phyloP scores from a whole-genome alignment of 2,113 vertebrate species.

The Gadus chalcogrammus region DNA sequence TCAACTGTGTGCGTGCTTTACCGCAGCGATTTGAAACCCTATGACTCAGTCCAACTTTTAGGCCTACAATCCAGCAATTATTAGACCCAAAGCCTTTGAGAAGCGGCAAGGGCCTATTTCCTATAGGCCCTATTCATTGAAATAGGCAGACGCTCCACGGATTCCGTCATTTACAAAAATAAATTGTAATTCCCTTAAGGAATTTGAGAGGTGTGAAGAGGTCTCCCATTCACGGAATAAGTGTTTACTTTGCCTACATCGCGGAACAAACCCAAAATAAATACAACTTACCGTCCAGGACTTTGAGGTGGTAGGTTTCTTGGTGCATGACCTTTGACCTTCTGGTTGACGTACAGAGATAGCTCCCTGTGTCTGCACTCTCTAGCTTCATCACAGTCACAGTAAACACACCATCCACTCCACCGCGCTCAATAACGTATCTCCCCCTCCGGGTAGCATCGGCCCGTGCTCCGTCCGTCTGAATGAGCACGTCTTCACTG shows the following conservation, averaged over 20 bases:
- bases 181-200: too few relatives aligned
- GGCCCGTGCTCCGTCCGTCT: neutral
- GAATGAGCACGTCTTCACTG: constrained; percentile 18
- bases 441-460: constrained; percentile 12
- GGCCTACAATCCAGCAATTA: too few relatives aligned
- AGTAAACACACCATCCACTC: constrained; percentile 28
- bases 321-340: constrained; percentile 7
- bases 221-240: too few relatives aligned
- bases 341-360: constrained; percentile 41
- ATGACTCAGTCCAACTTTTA: too few relatives aligned
- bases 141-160: neutral
- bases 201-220: too few relatives aligned
- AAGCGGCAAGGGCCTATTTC: neutral
- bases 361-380: constrained; percentile 39
- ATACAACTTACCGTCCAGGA: constrained; percentile 37
- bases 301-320: constrained; percentile 40
- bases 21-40: too few relatives aligned
- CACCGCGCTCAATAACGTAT: constrained; percentile 40
- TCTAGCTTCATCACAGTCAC: constrained; percentile 55
- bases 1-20: too few relatives aligned
- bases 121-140: neutral
- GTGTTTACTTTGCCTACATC: too few relatives aligned
- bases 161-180: too few relatives aligned
- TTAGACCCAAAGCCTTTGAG: too few relatives aligned
- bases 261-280: too few relatives aligned